A percentile compares a stretch with the other conserved stretches of the same genome.
Conservation (phyloP, 1,140 invertebrate genomes). For the Drosophila quadrilineata region DNA sequence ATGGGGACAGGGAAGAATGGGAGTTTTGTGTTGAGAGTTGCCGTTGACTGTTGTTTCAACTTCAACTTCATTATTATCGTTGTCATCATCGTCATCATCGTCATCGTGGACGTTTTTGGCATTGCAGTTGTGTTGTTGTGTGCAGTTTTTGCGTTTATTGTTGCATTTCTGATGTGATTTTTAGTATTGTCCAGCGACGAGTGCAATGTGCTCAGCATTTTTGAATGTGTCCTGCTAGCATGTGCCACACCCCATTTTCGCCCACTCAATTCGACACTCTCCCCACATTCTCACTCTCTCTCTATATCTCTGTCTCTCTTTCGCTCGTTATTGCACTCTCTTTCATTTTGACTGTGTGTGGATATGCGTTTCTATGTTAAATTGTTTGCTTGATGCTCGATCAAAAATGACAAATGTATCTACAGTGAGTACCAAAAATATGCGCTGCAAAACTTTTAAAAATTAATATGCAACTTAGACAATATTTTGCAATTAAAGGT, state of each 20-base stretch:
- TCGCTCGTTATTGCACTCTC: no score
- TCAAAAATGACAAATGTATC: conserved; percentile 80
- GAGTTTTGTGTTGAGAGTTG: conserved; percentile 31
- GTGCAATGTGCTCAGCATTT: conserved; percentile 76
- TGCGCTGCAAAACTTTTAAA: not conserved
- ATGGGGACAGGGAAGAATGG: conserved; percentile 26
- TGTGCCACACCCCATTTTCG: not conserved
- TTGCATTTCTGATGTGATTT: conserved; percentile 80
- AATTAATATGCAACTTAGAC: not conserved
- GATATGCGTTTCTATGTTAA: conserved; percentile 51
- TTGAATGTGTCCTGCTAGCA: conserved; percentile 57
- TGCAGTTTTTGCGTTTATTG: conserved; percentile 79
- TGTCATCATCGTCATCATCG: conserved; percentile 45
- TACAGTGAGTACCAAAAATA: conserved; percentile 46
- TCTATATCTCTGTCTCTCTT: not conserved
- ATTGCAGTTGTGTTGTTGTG: conserved; percentile 57
- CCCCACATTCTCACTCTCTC: not conserved
- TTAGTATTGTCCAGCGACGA: conserved; percentile 78
- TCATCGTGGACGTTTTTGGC: conserved; percentile 36
- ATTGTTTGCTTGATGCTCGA: conserved; percentile 80
- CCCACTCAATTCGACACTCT: not conserved
- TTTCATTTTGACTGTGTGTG: no score
- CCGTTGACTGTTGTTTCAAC: conserved; percentile 28
- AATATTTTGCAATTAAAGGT: not conserved
- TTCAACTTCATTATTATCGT: conserved; percentile 41